phyloP scores from a whole-genome alignment of 2,888 invertebrate genomes.

The Ischnura elegans region DNA sequence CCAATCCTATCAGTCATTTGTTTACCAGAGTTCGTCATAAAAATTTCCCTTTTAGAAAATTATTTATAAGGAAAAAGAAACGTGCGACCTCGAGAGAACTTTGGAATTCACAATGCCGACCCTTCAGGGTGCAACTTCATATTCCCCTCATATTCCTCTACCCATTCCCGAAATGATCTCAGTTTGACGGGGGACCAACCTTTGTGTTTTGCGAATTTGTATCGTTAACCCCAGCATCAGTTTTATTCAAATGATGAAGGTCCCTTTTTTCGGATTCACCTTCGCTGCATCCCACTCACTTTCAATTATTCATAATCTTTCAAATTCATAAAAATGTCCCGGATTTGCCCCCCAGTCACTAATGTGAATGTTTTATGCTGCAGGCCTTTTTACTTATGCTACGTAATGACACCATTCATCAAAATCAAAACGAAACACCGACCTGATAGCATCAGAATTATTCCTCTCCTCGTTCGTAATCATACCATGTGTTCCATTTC shows the following conservation, averaged over 20 bases:
- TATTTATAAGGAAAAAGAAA: too few species aligned
- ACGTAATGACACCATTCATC: not conserved
- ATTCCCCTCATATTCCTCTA: too few species aligned
- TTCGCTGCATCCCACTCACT: conserved; percentile 1
- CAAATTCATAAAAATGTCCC: not conserved
- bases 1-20: too few species aligned
- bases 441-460: not conserved
- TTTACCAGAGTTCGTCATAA: too few species aligned
- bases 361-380: not conserved
- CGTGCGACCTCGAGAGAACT: too few species aligned
- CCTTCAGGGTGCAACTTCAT: too few species aligned
- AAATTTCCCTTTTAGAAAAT: too few species aligned
- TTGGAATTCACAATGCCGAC: too few species aligned
- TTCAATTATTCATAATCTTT: conserved; percentile 15
- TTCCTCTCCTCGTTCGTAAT: not conserved
- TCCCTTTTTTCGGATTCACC: not conserved
- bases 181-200: not conserved
- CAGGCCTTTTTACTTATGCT: not conserved
- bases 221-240: not conserved
- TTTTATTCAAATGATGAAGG: not conserved
- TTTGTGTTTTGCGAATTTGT: not conserved
- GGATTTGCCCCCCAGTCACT: not conserved
- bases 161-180: not conserved
- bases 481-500: not conserved
- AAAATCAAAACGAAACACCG: not conserved